These are phyloP conservation scores for Lycaena phlaeas DNA, from an alignment of 2,888 invertebrate species.

Conservation along the genomic window DNA sequence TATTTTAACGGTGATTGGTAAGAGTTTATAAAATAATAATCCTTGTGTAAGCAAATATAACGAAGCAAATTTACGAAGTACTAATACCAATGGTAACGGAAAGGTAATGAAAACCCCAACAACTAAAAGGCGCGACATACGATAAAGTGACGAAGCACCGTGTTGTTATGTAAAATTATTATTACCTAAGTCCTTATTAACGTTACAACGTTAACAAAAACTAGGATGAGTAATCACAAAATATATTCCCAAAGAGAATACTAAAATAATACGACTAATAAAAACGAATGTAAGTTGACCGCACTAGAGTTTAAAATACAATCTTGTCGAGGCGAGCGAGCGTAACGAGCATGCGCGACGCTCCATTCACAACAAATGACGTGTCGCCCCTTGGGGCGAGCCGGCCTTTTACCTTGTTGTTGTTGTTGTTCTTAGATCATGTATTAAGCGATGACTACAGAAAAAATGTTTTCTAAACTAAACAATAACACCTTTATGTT, in stretches of 20 bases:
- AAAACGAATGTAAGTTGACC: constrained; percentile 16
- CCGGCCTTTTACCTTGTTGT: constrained; percentile 22
- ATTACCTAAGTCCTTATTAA: background rate
- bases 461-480: background rate
- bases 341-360: constrained; percentile 37
- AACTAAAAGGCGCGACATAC: no score
- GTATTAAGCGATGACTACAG: background rate
- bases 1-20: no score
- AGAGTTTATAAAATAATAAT: no score
- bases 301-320: constrained; percentile 27
- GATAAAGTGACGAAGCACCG: background rate
- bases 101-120: no score
- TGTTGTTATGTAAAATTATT: background rate
- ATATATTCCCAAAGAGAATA: constrained; percentile 3
- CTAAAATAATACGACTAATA: constrained; percentile 8
- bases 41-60: no score
- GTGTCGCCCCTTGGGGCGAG: constrained; percentile 25
- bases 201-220: background rate
- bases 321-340: constrained; percentile 25
- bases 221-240: background rate
- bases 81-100: no score
- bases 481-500: background rate
- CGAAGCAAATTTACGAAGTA: no score
- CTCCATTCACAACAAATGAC: constrained; percentile 39
- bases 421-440: constrained; percentile 8